These are phyloP conservation scores for Donacobius atricapilla DNA, from an alignment of 2,113 vertebrate species.

Conservation along the genomic window DNA sequence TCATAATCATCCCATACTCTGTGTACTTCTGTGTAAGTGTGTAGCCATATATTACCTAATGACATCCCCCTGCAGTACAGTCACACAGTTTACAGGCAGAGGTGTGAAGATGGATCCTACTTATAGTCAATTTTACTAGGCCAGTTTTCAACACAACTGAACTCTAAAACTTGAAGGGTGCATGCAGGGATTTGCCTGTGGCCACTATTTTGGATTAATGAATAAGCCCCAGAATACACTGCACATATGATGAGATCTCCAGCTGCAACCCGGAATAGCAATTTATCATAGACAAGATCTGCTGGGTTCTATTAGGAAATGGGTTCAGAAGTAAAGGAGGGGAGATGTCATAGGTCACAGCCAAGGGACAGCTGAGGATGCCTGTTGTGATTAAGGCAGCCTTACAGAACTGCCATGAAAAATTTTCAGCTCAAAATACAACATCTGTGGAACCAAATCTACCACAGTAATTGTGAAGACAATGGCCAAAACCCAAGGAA, in stretches of 20 bases:
- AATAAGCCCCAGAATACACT: background rate
- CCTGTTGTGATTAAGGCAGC: background rate
- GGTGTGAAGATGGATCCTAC: background rate
- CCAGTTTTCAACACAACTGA: background rate
- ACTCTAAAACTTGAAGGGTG: background rate
- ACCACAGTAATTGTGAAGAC: background rate
- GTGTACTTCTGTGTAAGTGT: background rate
- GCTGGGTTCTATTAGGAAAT: constrained; percentile 38
- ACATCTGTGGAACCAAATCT: background rate
- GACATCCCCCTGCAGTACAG: background rate
- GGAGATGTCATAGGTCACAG: constrained; percentile 40
- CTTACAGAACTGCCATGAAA: background rate
- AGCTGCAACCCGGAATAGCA: constrained; percentile 26
- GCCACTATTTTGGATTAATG: constrained; percentile 23
- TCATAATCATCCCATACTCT: background rate
- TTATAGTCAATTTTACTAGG: background rate
- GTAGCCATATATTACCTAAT: background rate
- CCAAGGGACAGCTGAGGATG: background rate
- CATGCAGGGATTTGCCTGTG: background rate
- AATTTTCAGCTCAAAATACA: background rate
- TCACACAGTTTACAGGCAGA: background rate
- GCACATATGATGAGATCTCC: constrained; percentile 25
- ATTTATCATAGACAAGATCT: constrained; percentile 40
- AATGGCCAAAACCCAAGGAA: background rate
- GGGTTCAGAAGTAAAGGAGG: constrained; percentile 15